Percentiles rank a stretch among this genome's conserved stretches.
These are phyloP conservation scores for Marasmarcha lunaedactyla DNA, from an alignment of 2,888 invertebrate genomes.

Conservation along the genomic window DNA sequence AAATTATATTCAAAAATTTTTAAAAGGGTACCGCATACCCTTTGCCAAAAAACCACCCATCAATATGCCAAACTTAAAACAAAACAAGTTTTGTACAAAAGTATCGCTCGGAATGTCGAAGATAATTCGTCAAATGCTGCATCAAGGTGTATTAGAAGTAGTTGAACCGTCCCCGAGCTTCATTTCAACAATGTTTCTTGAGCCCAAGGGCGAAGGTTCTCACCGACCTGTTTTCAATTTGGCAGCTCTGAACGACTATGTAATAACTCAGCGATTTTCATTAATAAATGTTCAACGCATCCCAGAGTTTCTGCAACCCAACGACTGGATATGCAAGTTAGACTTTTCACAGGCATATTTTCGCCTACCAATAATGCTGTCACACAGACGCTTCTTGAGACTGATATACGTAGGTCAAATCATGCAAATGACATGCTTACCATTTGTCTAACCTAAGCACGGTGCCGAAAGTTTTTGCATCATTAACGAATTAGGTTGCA, in stretches of 20 bases:
- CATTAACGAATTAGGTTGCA: not conserved
- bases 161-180: conserved; percentile 1
- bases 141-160: not conserved
- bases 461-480: not conserved
- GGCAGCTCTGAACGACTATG: not conserved
- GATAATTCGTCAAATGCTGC: not conserved
- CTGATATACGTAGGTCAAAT: conserved; percentile 16
- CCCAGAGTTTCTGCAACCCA: conserved; percentile 2
- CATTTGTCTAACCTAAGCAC: conserved; percentile 18
- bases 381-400: conserved; percentile 15
- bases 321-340: conserved; percentile 2
- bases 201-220: not conserved
- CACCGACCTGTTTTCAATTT: conserved; percentile 1
- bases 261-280: not conserved
- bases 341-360: conserved; percentile 1
- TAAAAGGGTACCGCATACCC: conserved; percentile 2
- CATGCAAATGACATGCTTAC: conserved; percentile 19
- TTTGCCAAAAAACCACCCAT: not conserved
- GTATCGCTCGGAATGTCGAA: not conserved
- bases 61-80: not conserved
- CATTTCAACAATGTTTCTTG: conserved; percentile 1
- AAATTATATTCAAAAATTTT: not conserved
- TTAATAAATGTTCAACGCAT: conserved; percentile 1
- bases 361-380: not conserved
- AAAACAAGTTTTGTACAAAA: not conserved